These are phyloP conservation scores for Falcunculus frontatus DNA, from an alignment of 2,113 vertebrate genomes.

Conservation along the genomic window DNA sequence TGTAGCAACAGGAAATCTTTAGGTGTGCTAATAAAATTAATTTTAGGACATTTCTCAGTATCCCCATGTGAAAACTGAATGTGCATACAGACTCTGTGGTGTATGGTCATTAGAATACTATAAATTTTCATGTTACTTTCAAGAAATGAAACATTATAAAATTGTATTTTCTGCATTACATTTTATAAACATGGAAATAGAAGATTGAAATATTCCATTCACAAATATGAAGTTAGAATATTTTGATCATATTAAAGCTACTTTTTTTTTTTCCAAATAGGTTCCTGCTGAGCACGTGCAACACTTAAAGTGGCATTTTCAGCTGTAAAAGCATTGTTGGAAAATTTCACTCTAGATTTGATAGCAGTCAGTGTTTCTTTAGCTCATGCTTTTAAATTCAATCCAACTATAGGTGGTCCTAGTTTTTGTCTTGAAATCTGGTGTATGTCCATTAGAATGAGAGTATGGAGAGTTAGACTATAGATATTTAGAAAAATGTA, in stretches of 20 bases:
- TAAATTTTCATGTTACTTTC: background rate
- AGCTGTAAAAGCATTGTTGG: background rate
- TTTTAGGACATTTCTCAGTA: conserved; percentile 24
- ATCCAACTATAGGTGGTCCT: background rate
- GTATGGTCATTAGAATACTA: conserved; percentile 5
- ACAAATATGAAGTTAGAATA: background rate
- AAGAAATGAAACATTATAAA: background rate
- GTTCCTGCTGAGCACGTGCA: background rate
- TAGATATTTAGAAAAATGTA: background rate
- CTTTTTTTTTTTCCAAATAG: background rate
- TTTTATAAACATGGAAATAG: background rate
- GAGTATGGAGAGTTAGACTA: background rate
- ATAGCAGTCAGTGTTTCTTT: background rate
- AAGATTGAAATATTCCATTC: background rate
- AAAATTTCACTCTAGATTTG: background rate
- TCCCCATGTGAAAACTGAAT: conserved; percentile 31
- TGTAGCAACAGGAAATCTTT: background rate
- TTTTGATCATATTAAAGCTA: background rate
- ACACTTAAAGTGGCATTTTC: background rate
- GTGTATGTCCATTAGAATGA: background rate
- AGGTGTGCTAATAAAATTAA: conserved; percentile 28
- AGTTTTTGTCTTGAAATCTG: background rate
- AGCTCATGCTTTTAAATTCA: background rate
- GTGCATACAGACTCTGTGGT: background rate
- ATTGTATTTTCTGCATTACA: background rate